Base-by-base conservation (phyloP, 2,113 vertebrate genomes). In the Emberiza fucata region DNA sequence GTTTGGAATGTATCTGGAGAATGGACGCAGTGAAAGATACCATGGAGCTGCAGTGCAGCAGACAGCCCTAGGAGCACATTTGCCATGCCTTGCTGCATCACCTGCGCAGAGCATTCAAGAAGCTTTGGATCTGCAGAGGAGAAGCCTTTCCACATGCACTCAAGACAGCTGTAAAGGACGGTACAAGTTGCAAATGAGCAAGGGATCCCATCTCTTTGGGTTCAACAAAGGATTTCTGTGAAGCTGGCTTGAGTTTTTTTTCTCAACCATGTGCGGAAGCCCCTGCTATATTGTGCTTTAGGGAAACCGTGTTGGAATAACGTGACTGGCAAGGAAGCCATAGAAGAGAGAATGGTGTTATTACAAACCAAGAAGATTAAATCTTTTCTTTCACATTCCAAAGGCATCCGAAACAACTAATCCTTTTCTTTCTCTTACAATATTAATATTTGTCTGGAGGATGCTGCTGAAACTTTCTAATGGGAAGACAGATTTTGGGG, bases 311-410 rank as follows among this genome's bases (percentile, higher is more conserved):
- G 39, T 59, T 86, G 81, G 33, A 78, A 61, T 51, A 48, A 42
- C 47, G 31, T 21, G 53, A 57, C 60, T 35, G 47, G 33, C 28
- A 76, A 29, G 28, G 31, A 78, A 81, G 59, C 39, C 44, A 21
- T 2, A 84, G 73, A 27, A 63, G 40, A 78, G 18, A 73, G 28
- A 81, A 60, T 8, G 29, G 23, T n/a, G 11, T 61, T 86, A 28
- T 20, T 60, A 48, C 29, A 56, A 83, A 59, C 29, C 18, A n/a
- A 73, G 70, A 90, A 85, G 64, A 88, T 31, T 19, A 81, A 81
- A 93, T 18, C 27, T 83, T 86, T 81, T 61, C 60, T 88, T 78
- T 50, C 65, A 88, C 95, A 94, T 94, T 97, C 86, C 94, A 90
- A 92, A 92, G 17, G 40, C 73, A 92, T 91, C 73, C 4, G 8